Percentiles rank a stretch among this genome's conserved stretches.
These are phyloP conservation scores for Acyrthosiphon pisum DNA, from an alignment of 1,140 invertebrate species.

Conservation along the genomic window DNA sequence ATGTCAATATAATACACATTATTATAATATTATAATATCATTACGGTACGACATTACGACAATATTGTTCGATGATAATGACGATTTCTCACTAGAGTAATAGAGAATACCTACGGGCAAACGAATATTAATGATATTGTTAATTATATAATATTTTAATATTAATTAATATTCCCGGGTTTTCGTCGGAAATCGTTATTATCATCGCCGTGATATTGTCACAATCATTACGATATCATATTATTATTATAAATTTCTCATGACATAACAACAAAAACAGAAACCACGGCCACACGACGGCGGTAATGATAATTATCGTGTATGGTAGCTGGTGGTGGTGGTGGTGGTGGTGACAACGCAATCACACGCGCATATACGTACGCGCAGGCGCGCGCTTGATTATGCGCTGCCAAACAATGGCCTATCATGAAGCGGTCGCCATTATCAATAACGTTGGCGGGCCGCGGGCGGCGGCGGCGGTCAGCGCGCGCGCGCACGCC, in stretches of 20 bases:
- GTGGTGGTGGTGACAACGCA: neutral
- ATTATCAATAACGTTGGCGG: constrained; percentile 41
- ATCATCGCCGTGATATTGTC: neutral
- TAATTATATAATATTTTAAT: neutral
- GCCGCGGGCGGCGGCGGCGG: neutral
- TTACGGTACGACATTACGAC: neutral
- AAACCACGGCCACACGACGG: too few species aligned
- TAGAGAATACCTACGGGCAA: neutral
- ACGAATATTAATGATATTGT: neutral
- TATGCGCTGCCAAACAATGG: constrained; percentile 44
- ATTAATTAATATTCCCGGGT: neutral
- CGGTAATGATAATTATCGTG: neutral
- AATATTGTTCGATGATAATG: neutral
- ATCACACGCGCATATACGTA: neutral
- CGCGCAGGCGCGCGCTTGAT: neutral
- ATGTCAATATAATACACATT: neutral
- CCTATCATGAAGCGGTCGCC: constrained; percentile 46
- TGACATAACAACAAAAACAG: too few species aligned
- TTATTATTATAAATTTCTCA: too few species aligned
- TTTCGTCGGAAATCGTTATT: neutral
- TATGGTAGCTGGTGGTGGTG: neutral
- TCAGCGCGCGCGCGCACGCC: neutral
- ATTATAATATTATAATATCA: too few species aligned
- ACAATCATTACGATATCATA: neutral
- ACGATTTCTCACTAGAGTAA: neutral